These are phyloP conservation scores for Caenorhabditis parvicauda DNA, from an alignment of 2,888 invertebrate species.

Conservation along the genomic window DNA sequence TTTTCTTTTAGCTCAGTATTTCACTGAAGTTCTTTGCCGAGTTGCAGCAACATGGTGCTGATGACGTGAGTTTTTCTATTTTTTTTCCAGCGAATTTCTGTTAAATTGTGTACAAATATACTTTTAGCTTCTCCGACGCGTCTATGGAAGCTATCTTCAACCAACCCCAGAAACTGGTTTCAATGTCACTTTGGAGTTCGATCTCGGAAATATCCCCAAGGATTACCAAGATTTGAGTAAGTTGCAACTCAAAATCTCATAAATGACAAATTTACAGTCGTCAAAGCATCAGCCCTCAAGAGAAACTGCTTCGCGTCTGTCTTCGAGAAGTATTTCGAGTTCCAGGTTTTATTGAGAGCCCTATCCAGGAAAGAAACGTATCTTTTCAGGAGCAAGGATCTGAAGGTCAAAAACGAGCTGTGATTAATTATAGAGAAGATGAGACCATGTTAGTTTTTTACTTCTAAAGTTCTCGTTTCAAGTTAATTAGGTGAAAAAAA, in stretches of 20 bases:
- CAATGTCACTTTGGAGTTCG: constrained; percentile 88
- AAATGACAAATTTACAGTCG: constrained; percentile 64
- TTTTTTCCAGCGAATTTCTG: neutral
- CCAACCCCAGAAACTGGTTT: constrained; percentile 85
- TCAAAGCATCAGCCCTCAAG: constrained; percentile 85
- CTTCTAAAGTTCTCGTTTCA: neutral
- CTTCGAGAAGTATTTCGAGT: constrained; percentile 98
- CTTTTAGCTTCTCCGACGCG: constrained; percentile 77
- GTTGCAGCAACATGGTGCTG: constrained; percentile 95
- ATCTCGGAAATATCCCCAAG: constrained; percentile 88
- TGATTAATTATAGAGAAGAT: constrained; percentile 96
- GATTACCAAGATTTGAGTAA: constrained; percentile 71
- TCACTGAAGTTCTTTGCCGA: constrained; percentile 92
- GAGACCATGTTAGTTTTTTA: constrained; percentile 81
- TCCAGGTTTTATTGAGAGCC: constrained; percentile 63
- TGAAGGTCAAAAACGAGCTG: constrained; percentile 86
- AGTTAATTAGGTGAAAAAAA: constrained; percentile 2
- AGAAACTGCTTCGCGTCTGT: constrained; percentile 98
- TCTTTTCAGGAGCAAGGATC: constrained; percentile 81
- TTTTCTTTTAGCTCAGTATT: constrained; percentile 82
- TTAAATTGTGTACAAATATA: neutral
- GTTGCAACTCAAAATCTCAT: neutral
- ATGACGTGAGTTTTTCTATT: constrained; percentile 70
- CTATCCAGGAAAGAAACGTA: neutral
- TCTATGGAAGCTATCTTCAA: constrained; percentile 79